Percentiles rank a stretch among this genome's conserved stretches.
Evolutionary conservation across 2,888 invertebrate species (phyloP).

Genomic region (Mamestra brassicae): DNA sequence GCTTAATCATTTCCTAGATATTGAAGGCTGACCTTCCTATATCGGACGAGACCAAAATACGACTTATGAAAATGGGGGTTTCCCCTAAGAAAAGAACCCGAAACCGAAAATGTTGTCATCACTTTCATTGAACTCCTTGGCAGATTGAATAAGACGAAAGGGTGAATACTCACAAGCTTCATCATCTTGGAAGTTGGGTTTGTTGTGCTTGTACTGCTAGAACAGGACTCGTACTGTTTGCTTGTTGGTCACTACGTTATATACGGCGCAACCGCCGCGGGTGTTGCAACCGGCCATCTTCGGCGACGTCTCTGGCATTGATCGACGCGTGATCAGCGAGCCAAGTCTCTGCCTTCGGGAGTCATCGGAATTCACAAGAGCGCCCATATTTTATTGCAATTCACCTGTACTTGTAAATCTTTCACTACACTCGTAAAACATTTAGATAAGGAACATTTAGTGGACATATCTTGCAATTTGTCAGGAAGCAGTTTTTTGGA

Average conservation of each 20-base stretch:
- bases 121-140: slow-evolving; percentile 3
- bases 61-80: not conserved
- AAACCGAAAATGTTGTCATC: not conserved
- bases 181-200: slow-evolving; percentile 82
- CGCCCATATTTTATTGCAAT: slow-evolving; percentile 50
- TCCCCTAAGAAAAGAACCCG: not conserved
- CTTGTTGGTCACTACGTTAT: slow-evolving; percentile 75
- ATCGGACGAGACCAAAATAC: no score
- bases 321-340: slow-evolving; percentile 82
- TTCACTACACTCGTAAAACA: slow-evolving; percentile 35
- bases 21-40: not conserved
- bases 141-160: not conserved
- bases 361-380: slow-evolving; percentile 70
- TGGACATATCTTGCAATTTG: not conserved
- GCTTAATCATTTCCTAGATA: not conserved
- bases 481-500: not conserved
- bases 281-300: slow-evolving; percentile 78
- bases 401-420: slow-evolving; percentile 55
- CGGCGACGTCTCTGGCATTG: slow-evolving; percentile 85
- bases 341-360: slow-evolving; percentile 72
- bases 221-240: slow-evolving; percentile 77
- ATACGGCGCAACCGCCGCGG: slow-evolving; percentile 72
- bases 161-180: slow-evolving; percentile 82
- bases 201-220: slow-evolving; percentile 75
- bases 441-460: slow-evolving; percentile 37